phyloP scores from a whole-genome alignment of 2,888 invertebrate species.

The Aporophyla lueneburgensis region DNA sequence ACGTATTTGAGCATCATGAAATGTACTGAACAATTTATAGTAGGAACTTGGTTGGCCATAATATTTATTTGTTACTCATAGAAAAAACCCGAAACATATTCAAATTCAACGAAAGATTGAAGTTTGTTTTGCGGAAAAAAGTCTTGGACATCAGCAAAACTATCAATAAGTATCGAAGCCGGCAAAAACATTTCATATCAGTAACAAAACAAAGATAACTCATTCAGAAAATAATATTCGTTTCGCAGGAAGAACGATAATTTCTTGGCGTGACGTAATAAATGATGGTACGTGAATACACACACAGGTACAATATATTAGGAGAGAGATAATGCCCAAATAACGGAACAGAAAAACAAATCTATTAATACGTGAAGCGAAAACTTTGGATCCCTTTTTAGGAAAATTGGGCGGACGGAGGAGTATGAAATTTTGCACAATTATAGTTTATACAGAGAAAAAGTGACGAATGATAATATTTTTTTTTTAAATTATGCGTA shows the following conservation, averaged over 20 bases:
- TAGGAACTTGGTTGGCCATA: background rate
- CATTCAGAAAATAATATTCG: conserved; percentile 48
- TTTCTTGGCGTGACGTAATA: conserved; percentile 48
- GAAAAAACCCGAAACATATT: no score
- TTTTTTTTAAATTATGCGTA: no score
- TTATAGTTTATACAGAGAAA: no score
- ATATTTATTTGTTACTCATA: no score
- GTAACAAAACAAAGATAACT: conserved; percentile 56
- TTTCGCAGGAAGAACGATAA: conserved; percentile 40
- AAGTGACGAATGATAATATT: no score
- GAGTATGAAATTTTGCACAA: no score
- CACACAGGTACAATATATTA: conserved; percentile 56
- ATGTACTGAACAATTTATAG: conserved; percentile 12
- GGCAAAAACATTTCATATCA: conserved; percentile 39
- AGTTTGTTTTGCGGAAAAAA: conserved; percentile 30
- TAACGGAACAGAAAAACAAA: conserved; percentile 44
- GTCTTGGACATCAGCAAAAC: conserved; percentile 10
- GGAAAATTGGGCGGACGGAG: no score
- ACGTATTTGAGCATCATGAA: conserved; percentile 15
- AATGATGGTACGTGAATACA: conserved; percentile 43
- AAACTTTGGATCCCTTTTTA: no score
- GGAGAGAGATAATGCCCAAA: conserved; percentile 47
- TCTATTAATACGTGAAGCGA: no score
- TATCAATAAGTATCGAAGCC: conserved; percentile 22
- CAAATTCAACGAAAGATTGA: background rate